Evolutionary conservation across 1,140 invertebrate genomes (phyloP), one percentile per base, ranked within the genome.

Genomic region (Pogonus chalceus): DNA sequence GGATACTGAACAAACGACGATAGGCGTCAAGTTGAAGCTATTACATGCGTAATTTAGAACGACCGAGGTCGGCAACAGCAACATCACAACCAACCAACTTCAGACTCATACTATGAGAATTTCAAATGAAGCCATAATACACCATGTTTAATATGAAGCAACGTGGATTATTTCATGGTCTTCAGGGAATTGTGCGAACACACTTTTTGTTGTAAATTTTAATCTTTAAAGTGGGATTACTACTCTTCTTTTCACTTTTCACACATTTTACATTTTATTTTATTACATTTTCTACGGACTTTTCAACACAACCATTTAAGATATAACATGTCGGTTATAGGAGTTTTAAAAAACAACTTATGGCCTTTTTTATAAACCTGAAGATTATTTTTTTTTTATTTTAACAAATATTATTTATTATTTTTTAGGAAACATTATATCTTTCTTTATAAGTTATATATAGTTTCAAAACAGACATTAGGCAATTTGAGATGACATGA

Each of bases 1-100:
- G n/a, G n/a, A n/a, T n/a, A n/a, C n/a, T n/a, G 37, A 18, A 43
- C 37, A 43, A 43, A 43, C 37, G 37, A 43, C 9, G 37, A 43
- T 43, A 18, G 37, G 37, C 37, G 37, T 43, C 7, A 43, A 43
- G 37, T 16, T 43, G 14, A 16, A 7, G 18, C 37, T 16, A 43
- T 43, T 43, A 43, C 37, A 43, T 43, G 37, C 37, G 37, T 43
- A 43, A 43, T 43, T 43, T 43, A 43, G 37, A 16, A 43, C 37
- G 37, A 10, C 7, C 9, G 7, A 4, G 26, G 26, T 4, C 14
- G 14, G 26, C 14, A 7, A 7, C 26, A 14, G 26, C 14, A 4
- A 14, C 26, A 4, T 14, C 7, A 31, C 4, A 31, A 31, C 26
- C 14, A 4, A 4, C 26, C 7, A 31, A 14, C 7, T 14, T 14